Base-by-base conservation (phyloP, 1,140 invertebrate species). In the Bemisia tabaci region DNA sequence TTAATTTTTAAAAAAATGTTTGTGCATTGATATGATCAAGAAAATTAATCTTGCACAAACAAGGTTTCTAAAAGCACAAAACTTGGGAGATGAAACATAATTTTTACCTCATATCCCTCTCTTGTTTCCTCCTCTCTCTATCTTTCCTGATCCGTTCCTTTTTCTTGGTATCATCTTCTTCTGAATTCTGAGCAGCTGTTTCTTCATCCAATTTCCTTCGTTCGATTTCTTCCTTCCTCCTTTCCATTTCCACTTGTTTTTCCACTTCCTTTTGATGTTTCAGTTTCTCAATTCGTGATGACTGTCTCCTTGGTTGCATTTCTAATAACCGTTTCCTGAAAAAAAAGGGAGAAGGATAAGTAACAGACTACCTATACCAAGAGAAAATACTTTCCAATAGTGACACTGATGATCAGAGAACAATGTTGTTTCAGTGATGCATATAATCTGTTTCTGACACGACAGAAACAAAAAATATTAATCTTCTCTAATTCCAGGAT, bases 241-340 rank as follows among this genome's bases (percentile, higher is more conserved):
- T 33, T 60, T 67, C 26, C 67, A 59, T 67, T 62, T 66, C 62
- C 67, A 60, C 66, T 61, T 69, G 62, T 71, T 69, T 73, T 68
- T 72, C 72, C 62, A 68, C 70, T 71, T 73, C 71, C 68, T 74
- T 71, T 58, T 71, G 68, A 24, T 68, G 66, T 71, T 73, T 73
- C 24, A 79, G 69, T 69, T 77, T 79, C 65, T 79, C 77, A 58
- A 80, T 73, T 60, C 79, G 72, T 22, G 75, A 73, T 9, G 79
- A 80, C 22, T 75, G 72, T 59, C 78, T 69, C 27, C 79, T 71
- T n/a, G 78, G 79, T 59, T 75, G 75, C 65, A 74, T 73, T 70
- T 80, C 78, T 62, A 76, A 67, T 66, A 79, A 70, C 12, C 77
- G 71, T 71, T 79, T 79, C 63, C 76, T 71, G 67, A 65, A 69